Conservation (phyloP, 2,797 vertebrate species). For the Pitangus sulphuratus region DNA sequence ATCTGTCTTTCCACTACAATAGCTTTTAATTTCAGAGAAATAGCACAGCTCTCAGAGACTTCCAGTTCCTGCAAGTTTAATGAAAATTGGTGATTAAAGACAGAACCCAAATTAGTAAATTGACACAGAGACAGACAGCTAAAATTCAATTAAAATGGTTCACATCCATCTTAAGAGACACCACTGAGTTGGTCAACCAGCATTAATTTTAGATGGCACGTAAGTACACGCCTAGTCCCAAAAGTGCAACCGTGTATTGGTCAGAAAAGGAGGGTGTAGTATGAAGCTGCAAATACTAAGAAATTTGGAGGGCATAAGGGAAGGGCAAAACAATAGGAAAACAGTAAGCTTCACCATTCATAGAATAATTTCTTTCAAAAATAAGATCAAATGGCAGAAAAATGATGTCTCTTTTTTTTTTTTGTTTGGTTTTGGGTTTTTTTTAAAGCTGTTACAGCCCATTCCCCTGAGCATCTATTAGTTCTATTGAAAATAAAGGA, state of each 20-base stretch:
- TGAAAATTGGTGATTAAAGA: neutral
- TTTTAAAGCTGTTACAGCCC: neutral
- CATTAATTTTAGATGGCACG: neutral
- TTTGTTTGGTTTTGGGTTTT: neutral
- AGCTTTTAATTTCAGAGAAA: slow-evolving; percentile 6
- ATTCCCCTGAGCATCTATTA: neutral
- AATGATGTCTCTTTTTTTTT: neutral
- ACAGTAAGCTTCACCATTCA: neutral
- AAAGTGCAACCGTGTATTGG: neutral
- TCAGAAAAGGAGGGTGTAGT: neutral
- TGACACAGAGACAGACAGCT: neutral
- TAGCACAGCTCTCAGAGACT: neutral
- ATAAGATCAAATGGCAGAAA: neutral
- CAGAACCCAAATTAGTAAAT: neutral
- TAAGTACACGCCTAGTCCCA: neutral
- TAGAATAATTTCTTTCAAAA: neutral
- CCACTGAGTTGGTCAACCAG: neutral
- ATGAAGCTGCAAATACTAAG: neutral
- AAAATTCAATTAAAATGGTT: neutral
- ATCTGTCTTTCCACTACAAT: neutral
- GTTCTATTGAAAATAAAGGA: neutral
- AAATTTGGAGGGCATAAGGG: neutral
- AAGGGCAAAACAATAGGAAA: neutral
- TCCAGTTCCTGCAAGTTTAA: neutral
- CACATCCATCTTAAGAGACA: neutral